phyloP scores from a whole-genome alignment of 35 echinoderm and acorn worm genomes.

The Patiria miniata region DNA sequence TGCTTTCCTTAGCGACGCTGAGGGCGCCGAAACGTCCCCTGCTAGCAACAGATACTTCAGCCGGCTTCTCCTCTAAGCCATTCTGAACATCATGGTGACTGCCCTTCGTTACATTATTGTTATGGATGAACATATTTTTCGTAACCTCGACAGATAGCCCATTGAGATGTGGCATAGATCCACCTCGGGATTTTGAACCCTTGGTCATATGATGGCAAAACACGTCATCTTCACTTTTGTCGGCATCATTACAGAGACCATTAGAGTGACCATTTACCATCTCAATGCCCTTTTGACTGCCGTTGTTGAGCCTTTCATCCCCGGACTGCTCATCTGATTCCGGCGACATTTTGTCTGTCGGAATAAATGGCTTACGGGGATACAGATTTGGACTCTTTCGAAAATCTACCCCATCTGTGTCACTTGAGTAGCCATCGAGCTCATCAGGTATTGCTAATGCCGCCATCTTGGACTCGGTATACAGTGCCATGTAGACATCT shows the following conservation, averaged over 20 bases:
- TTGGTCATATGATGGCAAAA: constrained; percentile 12
- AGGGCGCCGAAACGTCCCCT: constrained; percentile 87
- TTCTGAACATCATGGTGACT: background rate
- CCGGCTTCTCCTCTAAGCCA: constrained; percentile 18
- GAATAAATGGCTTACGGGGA: background rate
- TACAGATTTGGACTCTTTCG: background rate
- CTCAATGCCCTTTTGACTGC: constrained; percentile 44
- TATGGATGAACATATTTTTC: background rate
- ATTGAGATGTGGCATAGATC: background rate
- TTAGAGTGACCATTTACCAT: constrained; percentile 26
- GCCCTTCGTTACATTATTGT: background rate
- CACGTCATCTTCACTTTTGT: constrained; percentile 43
- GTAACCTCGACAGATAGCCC: background rate
- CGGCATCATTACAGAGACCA: constrained; percentile 14
- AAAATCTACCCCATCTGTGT: background rate
- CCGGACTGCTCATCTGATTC: background rate
- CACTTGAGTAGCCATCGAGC: constrained; percentile 44
- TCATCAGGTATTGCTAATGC: constrained; percentile 44
- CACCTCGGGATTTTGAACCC: background rate
- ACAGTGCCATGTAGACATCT: constrained; percentile 29
- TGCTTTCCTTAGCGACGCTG: constrained; percentile 72
- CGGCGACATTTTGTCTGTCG: background rate
- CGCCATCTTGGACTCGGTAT: constrained; percentile 4
- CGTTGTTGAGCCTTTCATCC: constrained; percentile 56
- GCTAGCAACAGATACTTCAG: constrained; percentile 42